Evolutionary conservation across 2,113 vertebrate genomes (phyloP).

Genomic region (Forbesichthys agassizii): DNA sequence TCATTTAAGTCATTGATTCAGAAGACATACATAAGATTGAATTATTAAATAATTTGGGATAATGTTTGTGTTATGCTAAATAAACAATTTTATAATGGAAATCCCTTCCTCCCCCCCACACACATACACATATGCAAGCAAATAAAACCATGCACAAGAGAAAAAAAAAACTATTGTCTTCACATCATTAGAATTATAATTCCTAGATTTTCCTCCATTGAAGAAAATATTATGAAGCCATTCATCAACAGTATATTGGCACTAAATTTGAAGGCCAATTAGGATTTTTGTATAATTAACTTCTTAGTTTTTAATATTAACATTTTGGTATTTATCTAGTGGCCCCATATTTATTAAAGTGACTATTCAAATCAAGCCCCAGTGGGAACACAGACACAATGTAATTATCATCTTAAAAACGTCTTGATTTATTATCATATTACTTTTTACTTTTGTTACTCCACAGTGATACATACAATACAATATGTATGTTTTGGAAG

Average conservation of each 20-base stretch:
- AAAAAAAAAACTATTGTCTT: neutral
- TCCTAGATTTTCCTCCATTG: constrained; percentile 52
- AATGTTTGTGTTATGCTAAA: constrained; percentile 34
- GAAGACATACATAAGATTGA: too few relatives aligned
- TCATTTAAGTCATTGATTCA: too few relatives aligned
- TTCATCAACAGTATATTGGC: constrained; percentile 63
- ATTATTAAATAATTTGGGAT: neutral
- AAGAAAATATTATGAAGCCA: constrained; percentile 67
- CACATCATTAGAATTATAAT: neutral
- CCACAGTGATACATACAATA: constrained; percentile 10
- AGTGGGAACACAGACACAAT: too few relatives aligned
- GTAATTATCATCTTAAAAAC: too few relatives aligned
- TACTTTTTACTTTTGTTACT: neutral
- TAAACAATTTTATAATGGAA: constrained; percentile 13
- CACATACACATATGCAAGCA: constrained; percentile 1
- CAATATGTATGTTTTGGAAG: too few relatives aligned
- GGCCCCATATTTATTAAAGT: neutral
- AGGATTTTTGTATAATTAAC: constrained; percentile 53
- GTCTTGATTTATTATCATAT: neutral
- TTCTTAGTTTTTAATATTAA: constrained; percentile 26
- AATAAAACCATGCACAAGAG: neutral
- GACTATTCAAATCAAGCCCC: too few relatives aligned
- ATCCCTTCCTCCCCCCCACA: neutral
- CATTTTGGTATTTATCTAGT: constrained; percentile 5
- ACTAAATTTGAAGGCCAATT: constrained; percentile 32